These are phyloP conservation scores for Cheirogaleus medius DNA, from an alignment of 2,113 vertebrate genomes.

Conservation along the genomic window DNA sequence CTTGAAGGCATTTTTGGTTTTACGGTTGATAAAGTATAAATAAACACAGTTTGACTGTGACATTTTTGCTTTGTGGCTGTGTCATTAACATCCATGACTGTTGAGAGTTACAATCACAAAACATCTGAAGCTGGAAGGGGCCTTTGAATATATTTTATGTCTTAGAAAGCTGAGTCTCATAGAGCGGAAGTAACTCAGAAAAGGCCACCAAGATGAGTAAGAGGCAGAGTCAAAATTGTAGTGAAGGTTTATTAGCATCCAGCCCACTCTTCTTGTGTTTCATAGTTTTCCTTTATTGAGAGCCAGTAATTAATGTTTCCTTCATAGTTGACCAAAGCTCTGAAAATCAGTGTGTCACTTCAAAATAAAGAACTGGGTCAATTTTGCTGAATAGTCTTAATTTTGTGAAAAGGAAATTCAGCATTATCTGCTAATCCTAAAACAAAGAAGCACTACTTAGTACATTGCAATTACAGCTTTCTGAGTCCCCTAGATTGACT, in stretches of 20 bases:
- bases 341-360: background rate
- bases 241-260: background rate
- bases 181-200: background rate
- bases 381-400: background rate
- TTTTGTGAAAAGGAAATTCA: background rate
- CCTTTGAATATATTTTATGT: background rate
- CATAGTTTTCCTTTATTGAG: background rate
- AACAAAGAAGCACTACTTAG: background rate
- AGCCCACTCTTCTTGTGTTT: background rate
- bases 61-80: background rate
- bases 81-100: background rate
- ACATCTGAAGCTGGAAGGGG: background rate
- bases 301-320: background rate
- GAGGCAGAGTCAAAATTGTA: background rate
- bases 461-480: background rate
- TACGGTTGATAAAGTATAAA: background rate
- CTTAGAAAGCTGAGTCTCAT: background rate
- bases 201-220: background rate
- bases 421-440: background rate
- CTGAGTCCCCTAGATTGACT: background rate
- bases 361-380: background rate
- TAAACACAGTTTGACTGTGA: conserved; percentile 21
- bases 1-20: background rate
- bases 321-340: background rate
- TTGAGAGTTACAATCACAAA: conserved; percentile 35